phyloP scores from a whole-genome alignment of 1,140 invertebrate genomes.

The Drosophila albomicans region DNA sequence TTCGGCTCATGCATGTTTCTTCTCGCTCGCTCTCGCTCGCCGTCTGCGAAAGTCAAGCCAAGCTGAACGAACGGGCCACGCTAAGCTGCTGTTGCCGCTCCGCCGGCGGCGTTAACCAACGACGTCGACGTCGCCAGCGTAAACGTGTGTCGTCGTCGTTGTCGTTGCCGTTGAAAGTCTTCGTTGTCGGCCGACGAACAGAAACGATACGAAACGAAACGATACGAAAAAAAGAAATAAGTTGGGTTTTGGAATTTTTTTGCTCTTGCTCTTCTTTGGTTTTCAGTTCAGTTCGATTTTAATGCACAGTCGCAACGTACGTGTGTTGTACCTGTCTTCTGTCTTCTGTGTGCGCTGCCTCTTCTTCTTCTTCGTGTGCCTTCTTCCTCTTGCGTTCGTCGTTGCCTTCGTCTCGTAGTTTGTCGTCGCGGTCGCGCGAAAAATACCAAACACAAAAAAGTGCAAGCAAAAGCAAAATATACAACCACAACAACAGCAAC shows the following conservation, averaged over 20 bases:
- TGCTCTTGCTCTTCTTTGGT: conserved; percentile 82
- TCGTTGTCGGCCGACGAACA: conserved; percentile 45
- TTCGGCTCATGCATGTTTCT: neutral
- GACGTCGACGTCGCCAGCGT: conserved; percentile 47
- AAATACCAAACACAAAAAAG: conserved; percentile 37
- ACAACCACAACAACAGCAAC: conserved; percentile 38
- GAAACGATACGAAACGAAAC: conserved; percentile 46
- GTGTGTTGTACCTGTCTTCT: conserved; percentile 35
- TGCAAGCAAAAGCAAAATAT: conserved; percentile 52
- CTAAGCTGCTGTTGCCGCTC: conserved; percentile 78
- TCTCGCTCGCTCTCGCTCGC: conserved; percentile 15
- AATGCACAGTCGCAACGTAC: conserved; percentile 81
- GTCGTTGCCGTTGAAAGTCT: conserved; percentile 58
- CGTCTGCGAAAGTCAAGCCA: conserved; percentile 70
- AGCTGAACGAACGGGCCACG: conserved; percentile 76
- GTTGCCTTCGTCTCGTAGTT: conserved; percentile 29
- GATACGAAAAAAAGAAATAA: conserved; percentile 46
- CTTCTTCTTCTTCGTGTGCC: conserved; percentile 26
- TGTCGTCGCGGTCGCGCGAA: conserved; percentile 24
- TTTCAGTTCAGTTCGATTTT: conserved; percentile 83
- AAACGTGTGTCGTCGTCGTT: conserved; percentile 12
- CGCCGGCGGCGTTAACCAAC: conserved; percentile 78
- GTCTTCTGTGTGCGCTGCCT: conserved; percentile 23
- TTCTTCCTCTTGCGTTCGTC: conserved; percentile 29
- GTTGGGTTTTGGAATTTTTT: conserved; percentile 83